Evolutionary conservation across 35 echinoderm and acorn worm species (phyloP), one percentile per base, ranked within the genome.

Genomic region (Amphiura filiformis): DNA sequence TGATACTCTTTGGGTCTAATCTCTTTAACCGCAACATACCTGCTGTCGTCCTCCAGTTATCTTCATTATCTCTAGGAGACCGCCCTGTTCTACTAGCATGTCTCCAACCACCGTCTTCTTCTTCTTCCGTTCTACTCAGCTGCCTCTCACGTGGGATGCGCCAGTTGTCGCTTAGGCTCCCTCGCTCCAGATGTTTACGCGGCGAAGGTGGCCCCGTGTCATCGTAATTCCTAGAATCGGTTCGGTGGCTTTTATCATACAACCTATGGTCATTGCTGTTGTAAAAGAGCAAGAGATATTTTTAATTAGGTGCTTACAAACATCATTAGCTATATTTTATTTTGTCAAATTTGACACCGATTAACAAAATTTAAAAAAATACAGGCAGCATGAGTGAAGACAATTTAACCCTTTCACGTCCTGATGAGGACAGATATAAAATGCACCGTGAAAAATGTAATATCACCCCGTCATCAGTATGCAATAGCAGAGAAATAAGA

Each of bases 111-210:
- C 92, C 95, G 41, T 79, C 86, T 4, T 97, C 95, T 4, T 97
- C 95, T 75, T 94, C 96, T 20, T 91, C 86, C 23, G 90, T 80
- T 32, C 85, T 56, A 35, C 91, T 82, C 36, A 86, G 44, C 26
- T 47, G 31, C 26, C 85, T 56, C 4, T 65, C 86, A 26, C 90
- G 38, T 2, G 91, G 91, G 26, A 79, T 87, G 35, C 96, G 89
- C 96, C 96, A 99, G 76, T 99, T 99, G 32, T 99, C 96, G 40
- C 92, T 99, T 0, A 90, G 56, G 84, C 96, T 99, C 20, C 91
- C 95, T n/a, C 95, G 82, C 84, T 99, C 96, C 38, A 99, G 86
- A 75, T 84, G 77, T 40, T 92, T 94, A 0, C 93, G 77, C 0
- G 96, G 96, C 12, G 93, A 93, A 1, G 82, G 86, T 17, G 89